Evolutionary conservation across 2,113 vertebrate genomes (phyloP), one percentile per base, ranked within the genome.

Genomic region (Dendropsophus ebraccatus): DNA sequence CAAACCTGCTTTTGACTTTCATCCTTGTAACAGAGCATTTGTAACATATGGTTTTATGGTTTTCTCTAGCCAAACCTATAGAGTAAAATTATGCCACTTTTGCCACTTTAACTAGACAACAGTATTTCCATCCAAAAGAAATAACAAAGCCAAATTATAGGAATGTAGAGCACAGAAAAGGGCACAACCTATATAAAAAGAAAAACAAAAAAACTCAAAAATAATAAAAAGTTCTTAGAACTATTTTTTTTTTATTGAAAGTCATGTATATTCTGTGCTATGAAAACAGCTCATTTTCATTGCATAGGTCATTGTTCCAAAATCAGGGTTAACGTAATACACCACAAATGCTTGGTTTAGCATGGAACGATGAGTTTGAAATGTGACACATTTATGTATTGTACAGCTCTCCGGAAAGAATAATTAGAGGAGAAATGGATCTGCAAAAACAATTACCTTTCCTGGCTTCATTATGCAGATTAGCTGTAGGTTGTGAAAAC

Each of bases 391-490:
- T 80, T 80, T 62, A 60, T 80, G 41, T 62, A 80, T 80, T 80
- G 54, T 62, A 80, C 77, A 80, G 77, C 77, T 80, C 77, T 80
- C 76, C 37, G 77, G 56, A 80, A 80, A 60, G 56, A 80, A 80
- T 80, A 80, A 80, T 80, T 80, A 80, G 77, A 35, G 56, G 56
- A 80, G 77, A 80, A 80, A 62, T 80, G 77, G 77, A 80, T 80
- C 77, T 80, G 77, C 77, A 80, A 80, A 80, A 80, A 80, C 77
- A 80, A 80, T 80, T 80, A 80, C 77, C 77, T 80, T 80, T 62
- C 23, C 54, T 79, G 28, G 76, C 76, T 41, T 58, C 52, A 79
- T 80, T 80, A 80, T 80, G 77, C 56, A 80, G 35, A 80, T 80
- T 62, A 32, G 77, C n/a, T 79, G 56, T 45, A 80, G 56, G 32